Evolutionary conservation across 2,888 invertebrate species (phyloP).

Genomic region (Rugalucina vietnamica): DNA sequence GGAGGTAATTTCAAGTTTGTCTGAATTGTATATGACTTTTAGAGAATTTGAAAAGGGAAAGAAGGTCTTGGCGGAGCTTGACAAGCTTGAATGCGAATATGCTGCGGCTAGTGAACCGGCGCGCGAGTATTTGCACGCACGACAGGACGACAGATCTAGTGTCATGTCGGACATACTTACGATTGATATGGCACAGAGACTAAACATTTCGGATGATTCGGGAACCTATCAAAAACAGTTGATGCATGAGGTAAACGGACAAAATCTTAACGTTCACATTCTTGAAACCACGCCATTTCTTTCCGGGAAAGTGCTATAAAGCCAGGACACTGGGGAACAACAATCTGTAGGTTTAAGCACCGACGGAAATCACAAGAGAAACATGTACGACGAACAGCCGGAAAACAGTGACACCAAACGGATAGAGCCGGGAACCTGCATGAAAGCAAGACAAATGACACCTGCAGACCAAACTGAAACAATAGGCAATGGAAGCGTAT

Average conservation of each 20-base stretch:
- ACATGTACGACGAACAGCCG: background rate
- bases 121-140: background rate
- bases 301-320: background rate
- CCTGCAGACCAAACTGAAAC: background rate
- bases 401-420: background rate
- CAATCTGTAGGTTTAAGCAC: background rate
- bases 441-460: background rate
- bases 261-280: background rate
- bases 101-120: background rate
- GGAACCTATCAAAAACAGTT: background rate
- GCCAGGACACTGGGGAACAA: background rate
- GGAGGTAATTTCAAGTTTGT: background rate
- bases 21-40: background rate
- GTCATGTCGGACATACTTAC: background rate
- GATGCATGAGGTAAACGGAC: background rate
- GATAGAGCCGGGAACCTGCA: background rate
- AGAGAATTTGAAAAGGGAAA: background rate
- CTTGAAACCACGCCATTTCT: background rate
- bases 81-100: background rate
- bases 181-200: background rate
- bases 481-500: background rate
- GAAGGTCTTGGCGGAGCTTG: background rate
- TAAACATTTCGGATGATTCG: background rate
- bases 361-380: background rate
- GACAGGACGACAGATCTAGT: conserved; percentile 6